phyloP scores from a whole-genome alignment of 2,113 vertebrate genomes.

The Danionella cerebrum region DNA sequence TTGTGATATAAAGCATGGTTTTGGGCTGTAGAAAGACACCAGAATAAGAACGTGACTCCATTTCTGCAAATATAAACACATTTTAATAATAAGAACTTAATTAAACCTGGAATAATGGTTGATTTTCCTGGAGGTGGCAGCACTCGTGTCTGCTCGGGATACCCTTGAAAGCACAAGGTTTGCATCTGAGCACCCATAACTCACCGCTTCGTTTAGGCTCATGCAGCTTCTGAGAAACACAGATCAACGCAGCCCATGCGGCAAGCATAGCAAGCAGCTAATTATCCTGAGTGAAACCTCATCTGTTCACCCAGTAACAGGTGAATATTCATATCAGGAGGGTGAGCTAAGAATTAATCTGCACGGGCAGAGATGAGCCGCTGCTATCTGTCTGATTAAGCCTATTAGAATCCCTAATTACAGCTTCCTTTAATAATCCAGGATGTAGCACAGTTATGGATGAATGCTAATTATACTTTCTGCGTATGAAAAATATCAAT shows the following conservation, averaged over 20 bases:
- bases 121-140: no score
- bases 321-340: constrained; percentile 72
- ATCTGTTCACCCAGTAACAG: constrained; percentile 76
- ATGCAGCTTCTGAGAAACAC: no score
- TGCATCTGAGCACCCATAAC: no score
- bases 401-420: constrained; percentile 76
- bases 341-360: constrained; percentile 63
- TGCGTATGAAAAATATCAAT: constrained; percentile 26
- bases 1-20: no score
- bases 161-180: no score
- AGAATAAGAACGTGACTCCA: no score
- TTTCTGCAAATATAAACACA: neutral
- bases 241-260: no score
- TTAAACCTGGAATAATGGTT: no score
- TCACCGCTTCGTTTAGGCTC: no score
- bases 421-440: constrained; percentile 75
- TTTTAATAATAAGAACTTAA: no score
- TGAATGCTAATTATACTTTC: constrained; percentile 52
- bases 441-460: constrained; percentile 49
- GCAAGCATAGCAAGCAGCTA: constrained; percentile 70
- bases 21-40: no score
- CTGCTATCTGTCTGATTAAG: constrained; percentile 65
- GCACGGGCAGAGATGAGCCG: constrained; percentile 66
- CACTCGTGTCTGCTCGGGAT: no score
- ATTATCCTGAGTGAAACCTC: constrained; percentile 76